Evolutionary conservation across 1,140 invertebrate genomes (phyloP).

Genomic region (Neodiprion virginianus): DNA sequence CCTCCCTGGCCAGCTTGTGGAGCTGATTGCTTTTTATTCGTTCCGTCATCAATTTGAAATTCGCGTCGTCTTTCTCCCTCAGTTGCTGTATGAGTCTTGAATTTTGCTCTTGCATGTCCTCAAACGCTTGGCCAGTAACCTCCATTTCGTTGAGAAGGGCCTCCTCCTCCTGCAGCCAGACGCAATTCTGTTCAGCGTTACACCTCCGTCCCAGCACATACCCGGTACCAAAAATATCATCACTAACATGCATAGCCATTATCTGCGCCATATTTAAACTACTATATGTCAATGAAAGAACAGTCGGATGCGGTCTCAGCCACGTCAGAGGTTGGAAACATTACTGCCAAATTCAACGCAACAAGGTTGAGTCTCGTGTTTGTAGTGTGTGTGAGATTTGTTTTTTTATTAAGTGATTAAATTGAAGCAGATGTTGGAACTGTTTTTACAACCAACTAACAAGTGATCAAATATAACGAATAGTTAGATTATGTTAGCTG

Average conservation of each 20-base stretch:
- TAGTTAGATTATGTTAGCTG: background rate
- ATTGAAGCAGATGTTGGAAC: too few relatives aligned
- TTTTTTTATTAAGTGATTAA: too few relatives aligned
- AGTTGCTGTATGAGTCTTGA: constrained; percentile 94
- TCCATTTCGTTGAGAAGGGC: constrained; percentile 98
- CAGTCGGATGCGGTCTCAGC: background rate
- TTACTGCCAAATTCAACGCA: too few relatives aligned
- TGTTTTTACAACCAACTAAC: too few relatives aligned
- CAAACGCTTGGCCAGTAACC: constrained; percentile 98
- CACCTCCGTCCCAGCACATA: constrained; percentile 49
- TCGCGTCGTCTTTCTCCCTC: constrained; percentile 97
- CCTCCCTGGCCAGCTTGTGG: constrained; percentile 92
- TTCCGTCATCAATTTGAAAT: constrained; percentile 99
- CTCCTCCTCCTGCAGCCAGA: constrained; percentile 86
- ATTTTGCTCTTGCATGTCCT: constrained; percentile 99
- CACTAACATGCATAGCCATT: background rate
- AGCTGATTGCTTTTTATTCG: constrained; percentile 96
- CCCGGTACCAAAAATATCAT: constrained; percentile 25
- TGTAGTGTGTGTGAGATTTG: too few relatives aligned
- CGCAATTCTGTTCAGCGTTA: constrained; percentile 60
- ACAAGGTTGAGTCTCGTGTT: too few relatives aligned
- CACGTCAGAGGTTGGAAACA: too few relatives aligned
- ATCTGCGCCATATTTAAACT: background rate
- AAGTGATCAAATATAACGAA: too few relatives aligned
- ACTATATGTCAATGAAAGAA: background rate